Conservation (phyloP, 2,113 vertebrate genomes). For the Condylura cristata region DNA sequence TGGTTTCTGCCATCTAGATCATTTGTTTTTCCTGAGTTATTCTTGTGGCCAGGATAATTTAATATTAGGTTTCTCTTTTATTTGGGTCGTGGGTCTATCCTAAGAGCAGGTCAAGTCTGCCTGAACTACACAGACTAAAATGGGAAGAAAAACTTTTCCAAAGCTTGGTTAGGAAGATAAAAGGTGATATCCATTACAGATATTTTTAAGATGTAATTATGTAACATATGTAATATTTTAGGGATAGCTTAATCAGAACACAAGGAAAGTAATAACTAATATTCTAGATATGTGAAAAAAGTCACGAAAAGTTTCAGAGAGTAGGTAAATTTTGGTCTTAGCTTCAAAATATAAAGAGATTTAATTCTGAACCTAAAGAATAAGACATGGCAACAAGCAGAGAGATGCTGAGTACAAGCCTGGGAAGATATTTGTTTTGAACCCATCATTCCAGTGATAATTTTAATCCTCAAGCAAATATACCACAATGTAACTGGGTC, state of each 20-base stretch:
- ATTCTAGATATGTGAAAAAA: not conserved
- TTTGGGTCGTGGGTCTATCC: not conserved
- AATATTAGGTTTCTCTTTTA: not conserved
- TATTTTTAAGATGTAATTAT: not conserved
- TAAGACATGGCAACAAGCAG: not conserved
- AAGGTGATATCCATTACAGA: not conserved
- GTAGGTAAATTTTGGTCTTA: not conserved
- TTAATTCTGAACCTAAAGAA: not conserved
- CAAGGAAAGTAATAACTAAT: not conserved
- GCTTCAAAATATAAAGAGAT: constrained; percentile 2
- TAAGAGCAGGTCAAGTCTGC: not conserved
- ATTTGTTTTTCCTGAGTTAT: not conserved
- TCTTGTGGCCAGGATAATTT: not conserved
- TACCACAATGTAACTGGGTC: not conserved
- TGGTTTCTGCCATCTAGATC: not conserved
- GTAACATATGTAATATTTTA: not conserved
- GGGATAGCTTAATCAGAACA: not conserved
- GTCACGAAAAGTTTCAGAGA: not conserved
- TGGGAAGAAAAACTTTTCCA: not conserved
- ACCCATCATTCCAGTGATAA: not conserved
- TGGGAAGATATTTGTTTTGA: not conserved
- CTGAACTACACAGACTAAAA: not conserved
- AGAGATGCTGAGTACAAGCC: not conserved
- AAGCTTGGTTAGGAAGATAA: not conserved
- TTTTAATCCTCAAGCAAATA: not conserved